phyloP scores from a whole-genome alignment of 2,113 vertebrate species.

The Pangasianodon gigas region DNA sequence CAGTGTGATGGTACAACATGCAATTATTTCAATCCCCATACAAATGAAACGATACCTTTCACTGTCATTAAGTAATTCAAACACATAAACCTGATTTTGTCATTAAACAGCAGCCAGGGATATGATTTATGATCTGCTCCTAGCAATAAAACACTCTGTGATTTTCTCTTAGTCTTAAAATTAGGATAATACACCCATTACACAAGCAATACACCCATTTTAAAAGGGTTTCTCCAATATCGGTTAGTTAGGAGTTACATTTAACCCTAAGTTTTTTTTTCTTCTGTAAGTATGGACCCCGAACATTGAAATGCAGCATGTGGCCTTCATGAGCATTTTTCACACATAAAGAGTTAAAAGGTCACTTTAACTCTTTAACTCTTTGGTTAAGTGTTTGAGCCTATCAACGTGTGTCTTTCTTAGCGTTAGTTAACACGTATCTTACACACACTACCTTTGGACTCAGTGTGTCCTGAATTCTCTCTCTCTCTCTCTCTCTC shows the following conservation, averaged over 20 bases:
- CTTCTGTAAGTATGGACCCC: background rate
- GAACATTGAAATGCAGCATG: background rate
- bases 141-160: no score
- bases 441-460: slow-evolving; percentile 21
- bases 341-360: background rate
- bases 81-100: background rate
- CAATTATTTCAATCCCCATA: no score
- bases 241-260: background rate
- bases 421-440: background rate
- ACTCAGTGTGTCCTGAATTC: background rate
- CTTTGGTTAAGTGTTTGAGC: background rate
- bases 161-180: no score
- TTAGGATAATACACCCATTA: background rate
- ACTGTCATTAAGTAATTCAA: background rate
- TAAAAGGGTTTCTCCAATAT: background rate
- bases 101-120: no score
- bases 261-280: background rate
- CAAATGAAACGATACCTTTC: background rate
- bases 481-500: slow-evolving; percentile 12
- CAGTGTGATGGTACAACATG: no score
- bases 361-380: background rate
- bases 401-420: background rate
- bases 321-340: background rate
- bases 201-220: background rate
- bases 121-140: background rate